A percentile compares a stretch with the other conserved stretches of the same genome.
phyloP scores from a whole-genome alignment of 1,140 invertebrate genomes.

The Nephila pilipes region DNA sequence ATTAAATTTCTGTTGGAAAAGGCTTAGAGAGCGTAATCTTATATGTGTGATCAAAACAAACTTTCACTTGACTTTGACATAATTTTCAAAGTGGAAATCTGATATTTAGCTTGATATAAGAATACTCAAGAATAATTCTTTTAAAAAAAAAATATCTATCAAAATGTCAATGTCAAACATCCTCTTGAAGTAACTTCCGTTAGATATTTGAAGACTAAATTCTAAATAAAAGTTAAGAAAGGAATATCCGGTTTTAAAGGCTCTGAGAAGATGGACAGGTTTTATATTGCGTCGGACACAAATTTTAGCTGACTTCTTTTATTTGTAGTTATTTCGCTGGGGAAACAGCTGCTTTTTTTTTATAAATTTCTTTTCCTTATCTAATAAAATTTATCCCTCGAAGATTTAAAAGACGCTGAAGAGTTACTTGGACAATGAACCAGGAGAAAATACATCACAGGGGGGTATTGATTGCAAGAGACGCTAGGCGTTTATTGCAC shows the following conservation, averaged over 20 bases:
- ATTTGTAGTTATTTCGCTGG: not conserved
- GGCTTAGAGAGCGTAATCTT: no score
- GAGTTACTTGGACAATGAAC: slow-evolving; percentile 8
- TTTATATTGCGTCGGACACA: slow-evolving; percentile 1
- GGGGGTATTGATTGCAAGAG: not conserved
- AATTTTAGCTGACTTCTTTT: slow-evolving; percentile 6
- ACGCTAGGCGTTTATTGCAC: not conserved
- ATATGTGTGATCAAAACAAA: no score
- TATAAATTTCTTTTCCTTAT: slow-evolving; percentile 8
- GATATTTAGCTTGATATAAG: not conserved
- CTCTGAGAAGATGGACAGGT: not conserved
- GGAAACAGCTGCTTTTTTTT: not conserved
- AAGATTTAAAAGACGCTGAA: not conserved
- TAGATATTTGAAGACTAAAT: not conserved
- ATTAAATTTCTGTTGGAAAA: no score
- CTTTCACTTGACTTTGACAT: no score
- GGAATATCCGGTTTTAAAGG: not conserved
- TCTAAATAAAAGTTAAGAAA: not conserved
- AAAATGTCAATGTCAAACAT: not conserved
- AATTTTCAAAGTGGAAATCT: no score
- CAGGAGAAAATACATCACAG: no score
- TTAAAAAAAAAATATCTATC: not conserved
- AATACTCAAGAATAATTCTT: not conserved
- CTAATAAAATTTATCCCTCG: slow-evolving; percentile 12
- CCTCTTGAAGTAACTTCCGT: slow-evolving; percentile 5